Evolutionary conservation across 1,140 invertebrate genomes (phyloP), one percentile per base, ranked within the genome.

Genomic region (Drosophila asahinai): DNA sequence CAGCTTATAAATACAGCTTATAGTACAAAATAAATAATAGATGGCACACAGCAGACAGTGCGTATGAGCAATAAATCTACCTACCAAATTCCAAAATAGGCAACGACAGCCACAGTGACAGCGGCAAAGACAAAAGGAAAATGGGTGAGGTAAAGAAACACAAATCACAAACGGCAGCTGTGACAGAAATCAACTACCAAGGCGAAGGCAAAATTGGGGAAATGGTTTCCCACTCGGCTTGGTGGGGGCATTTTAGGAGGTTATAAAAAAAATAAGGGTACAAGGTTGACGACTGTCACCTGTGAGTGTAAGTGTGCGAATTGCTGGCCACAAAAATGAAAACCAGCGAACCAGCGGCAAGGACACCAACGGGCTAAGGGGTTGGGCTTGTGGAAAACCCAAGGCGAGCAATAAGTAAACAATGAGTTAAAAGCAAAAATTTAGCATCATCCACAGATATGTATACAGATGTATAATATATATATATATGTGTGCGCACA

Each of bases 121-220:
- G 36, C 33, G 33, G 4, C 68, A 52, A 62, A 71, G 40, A 38
- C 54, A 60, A 47, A 70, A 19, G 61, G 25, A n/a, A 40, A 48
- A 63, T 40, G 33, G 40, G 11, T 17, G 55, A 55, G 49, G 45
- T 5, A 36, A 60, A 15, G 43, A 45, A 57, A 57, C 81, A 83
- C 82, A 84, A 86, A 82, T 82, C 82, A 86, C 79, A 80, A 66
- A 68, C 79, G 65, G 83, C 83, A 83, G 79, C 83, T 87, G 83
- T 87, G 83, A 86, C 83, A 86, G 80, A 86, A 86, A 86, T 86
- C 83, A 86, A 83, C 83, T 86, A 79, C 70, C 83, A 86, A 86
- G 76, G 64, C 79, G 70, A 74, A 86, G 83, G 79, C 82, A 63
- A 70, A 27, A 40, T 17, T 17, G 62, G 47, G 19, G 43, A 48